These are phyloP conservation scores for Drosophila sucinea DNA, from an alignment of 1,140 invertebrate genomes.

Conservation along the genomic window DNA sequence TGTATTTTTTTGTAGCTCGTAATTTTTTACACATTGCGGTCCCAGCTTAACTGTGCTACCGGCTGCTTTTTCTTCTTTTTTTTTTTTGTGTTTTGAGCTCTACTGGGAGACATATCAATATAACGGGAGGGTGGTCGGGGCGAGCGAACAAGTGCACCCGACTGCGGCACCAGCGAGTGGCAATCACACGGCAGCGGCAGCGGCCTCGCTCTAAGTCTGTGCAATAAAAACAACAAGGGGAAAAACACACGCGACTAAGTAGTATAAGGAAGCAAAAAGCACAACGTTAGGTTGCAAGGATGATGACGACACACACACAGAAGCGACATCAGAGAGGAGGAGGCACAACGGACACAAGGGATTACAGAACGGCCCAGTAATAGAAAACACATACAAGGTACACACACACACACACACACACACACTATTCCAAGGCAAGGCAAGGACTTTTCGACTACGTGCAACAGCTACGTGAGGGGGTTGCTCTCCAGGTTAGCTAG, in stretches of 20 bases:
- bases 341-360: conserved; percentile 49
- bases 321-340: not conserved
- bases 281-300: conserved; percentile 52
- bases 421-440: not conserved
- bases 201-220: conserved; percentile 41
- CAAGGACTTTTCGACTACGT: conserved; percentile 14
- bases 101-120: conserved; percentile 82
- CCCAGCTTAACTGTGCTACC: conserved; percentile 69
- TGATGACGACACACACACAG: conserved; percentile 22
- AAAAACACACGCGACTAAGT: conserved; percentile 1
- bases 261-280: conserved; percentile 42
- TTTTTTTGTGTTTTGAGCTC: conserved; percentile 52
- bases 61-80: conserved; percentile 39
- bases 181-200: conserved; percentile 55
- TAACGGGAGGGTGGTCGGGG: conserved; percentile 32
- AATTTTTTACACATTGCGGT: conserved; percentile 82
- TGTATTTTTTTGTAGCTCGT: conserved; percentile 61
- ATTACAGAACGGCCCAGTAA: conserved; percentile 57
- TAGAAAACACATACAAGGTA: conserved; percentile 68
- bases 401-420: conserved; percentile 2
- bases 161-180: conserved; percentile 36
- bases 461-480: conserved; percentile 21
- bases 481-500: conserved; percentile 15
- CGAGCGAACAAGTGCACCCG: conserved; percentile 65
- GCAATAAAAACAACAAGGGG: conserved; percentile 67